Evolutionary conservation across 2,888 invertebrate species (phyloP).

Genomic region (Baccha elongata): DNA sequence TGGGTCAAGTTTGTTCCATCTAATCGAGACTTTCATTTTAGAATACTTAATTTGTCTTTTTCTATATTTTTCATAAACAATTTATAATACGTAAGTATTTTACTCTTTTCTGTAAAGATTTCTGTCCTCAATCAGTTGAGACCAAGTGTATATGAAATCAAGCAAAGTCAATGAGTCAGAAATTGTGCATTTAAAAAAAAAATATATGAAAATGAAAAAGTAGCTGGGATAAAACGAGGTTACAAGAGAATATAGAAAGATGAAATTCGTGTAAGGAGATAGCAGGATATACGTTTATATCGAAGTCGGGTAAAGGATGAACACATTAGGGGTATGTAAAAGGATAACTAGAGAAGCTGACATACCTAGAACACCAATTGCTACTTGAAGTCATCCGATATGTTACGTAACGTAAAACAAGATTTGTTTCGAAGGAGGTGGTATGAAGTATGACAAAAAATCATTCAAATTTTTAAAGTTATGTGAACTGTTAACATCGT

Average conservation of each 20-base stretch:
- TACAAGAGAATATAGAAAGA: background rate
- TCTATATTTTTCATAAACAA: no score
- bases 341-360: constrained; percentile 47
- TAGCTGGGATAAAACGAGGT: background rate
- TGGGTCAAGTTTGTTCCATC: no score
- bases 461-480: no score
- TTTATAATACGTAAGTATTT: no score
- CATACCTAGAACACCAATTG: constrained; percentile 40
- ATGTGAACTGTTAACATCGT: no score
- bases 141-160: constrained; percentile 7
- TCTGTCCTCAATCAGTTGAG: no score
- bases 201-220: constrained; percentile 18
- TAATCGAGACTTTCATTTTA: no score
- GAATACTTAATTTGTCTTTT: no score
- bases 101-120: no score
- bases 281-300: constrained; percentile 10
- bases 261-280: background rate
- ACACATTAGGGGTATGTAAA: constrained; percentile 15
- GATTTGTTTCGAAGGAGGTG: no score
- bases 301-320: constrained; percentile 36
- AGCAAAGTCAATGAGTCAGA: constrained; percentile 6
- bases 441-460: no score
- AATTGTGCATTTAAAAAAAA: constrained; percentile 37
- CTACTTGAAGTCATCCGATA: constrained; percentile 31
- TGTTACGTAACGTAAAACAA: constrained; percentile 3